phyloP scores from a whole-genome alignment of 2,797 vertebrate genomes.

The Takifugu ocellatus region DNA sequence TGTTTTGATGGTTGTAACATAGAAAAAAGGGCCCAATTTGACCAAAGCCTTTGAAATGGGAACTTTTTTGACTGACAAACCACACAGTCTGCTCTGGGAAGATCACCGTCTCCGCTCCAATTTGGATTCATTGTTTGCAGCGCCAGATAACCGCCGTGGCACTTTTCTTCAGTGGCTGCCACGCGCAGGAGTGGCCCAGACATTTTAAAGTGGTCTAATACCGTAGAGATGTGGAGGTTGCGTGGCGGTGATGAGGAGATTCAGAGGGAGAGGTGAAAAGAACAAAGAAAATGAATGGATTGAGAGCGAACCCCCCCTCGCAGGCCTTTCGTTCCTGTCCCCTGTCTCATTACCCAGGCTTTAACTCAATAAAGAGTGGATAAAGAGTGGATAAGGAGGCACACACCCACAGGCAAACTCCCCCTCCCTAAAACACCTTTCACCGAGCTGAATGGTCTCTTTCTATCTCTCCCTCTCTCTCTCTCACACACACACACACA shows the following conservation, averaged over 20 bases:
- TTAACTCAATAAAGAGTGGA: slow-evolving; percentile 76
- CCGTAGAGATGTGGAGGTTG: slow-evolving; percentile 55
- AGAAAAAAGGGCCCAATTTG: not conserved
- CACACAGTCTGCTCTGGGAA: slow-evolving; percentile 44
- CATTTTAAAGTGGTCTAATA: slow-evolving; percentile 67
- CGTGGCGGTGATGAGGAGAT: slow-evolving; percentile 56
- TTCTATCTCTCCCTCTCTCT: not conserved
- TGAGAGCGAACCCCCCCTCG: slow-evolving; percentile 51
- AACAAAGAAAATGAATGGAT: slow-evolving; percentile 62
- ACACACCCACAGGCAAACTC: slow-evolving; percentile 44
- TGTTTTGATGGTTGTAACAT: not conserved
- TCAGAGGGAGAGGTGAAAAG: slow-evolving; percentile 65
- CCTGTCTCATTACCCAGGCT: slow-evolving; percentile 71
- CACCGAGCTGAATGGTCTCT: slow-evolving; percentile 34
- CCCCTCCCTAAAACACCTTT: slow-evolving; percentile 42
- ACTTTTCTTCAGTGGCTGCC: slow-evolving; percentile 53
- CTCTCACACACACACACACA: slow-evolving; percentile 16
- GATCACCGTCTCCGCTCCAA: slow-evolving; percentile 52
- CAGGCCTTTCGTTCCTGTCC: slow-evolving; percentile 66
- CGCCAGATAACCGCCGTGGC: slow-evolving; percentile 48
- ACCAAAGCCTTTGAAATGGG: slow-evolving; percentile 21
- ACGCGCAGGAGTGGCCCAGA: slow-evolving; percentile 55
- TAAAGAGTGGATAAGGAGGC: slow-evolving; percentile 74
- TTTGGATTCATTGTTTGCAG: slow-evolving; percentile 68
- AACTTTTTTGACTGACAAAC: slow-evolving; percentile 49